Evolutionary conservation across 2,888 invertebrate species (phyloP).

Genomic region (Nesidiocoris tenuis): DNA sequence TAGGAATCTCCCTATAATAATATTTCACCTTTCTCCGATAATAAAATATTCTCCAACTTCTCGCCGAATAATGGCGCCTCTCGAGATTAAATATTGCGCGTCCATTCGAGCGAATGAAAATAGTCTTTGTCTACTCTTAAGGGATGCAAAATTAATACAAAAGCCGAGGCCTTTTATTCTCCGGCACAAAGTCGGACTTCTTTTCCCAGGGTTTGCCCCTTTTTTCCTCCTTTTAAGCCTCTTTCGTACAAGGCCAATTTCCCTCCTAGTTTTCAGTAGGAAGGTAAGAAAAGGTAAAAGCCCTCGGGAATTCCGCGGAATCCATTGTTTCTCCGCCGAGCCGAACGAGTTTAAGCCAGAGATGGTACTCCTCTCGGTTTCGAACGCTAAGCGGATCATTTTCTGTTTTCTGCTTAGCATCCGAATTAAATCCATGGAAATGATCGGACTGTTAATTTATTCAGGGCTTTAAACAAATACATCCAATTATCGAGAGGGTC

Average conservation of each 20-base stretch:
- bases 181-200: neutral
- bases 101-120: too few species aligned
- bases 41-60: too few species aligned
- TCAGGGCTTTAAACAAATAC: too few species aligned
- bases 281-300: neutral
- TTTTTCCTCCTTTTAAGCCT: neutral
- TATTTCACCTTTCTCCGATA: too few species aligned
- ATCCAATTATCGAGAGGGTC: too few species aligned
- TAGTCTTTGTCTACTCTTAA: too few species aligned
- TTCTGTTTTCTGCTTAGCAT: neutral
- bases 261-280: neutral
- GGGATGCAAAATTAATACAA: too few species aligned
- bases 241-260: neutral
- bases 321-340: neutral
- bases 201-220: neutral
- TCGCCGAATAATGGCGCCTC: too few species aligned
- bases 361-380: neutral
- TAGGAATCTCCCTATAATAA: too few species aligned
- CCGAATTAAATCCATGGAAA: neutral
- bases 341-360: neutral
- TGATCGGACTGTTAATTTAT: too few species aligned
- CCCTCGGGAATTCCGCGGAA: neutral
- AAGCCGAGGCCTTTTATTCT: too few species aligned
- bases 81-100: too few species aligned
- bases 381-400: neutral